These are phyloP conservation scores for Scalopus aquaticus DNA, from an alignment of 2,113 vertebrate species.

Conservation along the genomic window DNA sequence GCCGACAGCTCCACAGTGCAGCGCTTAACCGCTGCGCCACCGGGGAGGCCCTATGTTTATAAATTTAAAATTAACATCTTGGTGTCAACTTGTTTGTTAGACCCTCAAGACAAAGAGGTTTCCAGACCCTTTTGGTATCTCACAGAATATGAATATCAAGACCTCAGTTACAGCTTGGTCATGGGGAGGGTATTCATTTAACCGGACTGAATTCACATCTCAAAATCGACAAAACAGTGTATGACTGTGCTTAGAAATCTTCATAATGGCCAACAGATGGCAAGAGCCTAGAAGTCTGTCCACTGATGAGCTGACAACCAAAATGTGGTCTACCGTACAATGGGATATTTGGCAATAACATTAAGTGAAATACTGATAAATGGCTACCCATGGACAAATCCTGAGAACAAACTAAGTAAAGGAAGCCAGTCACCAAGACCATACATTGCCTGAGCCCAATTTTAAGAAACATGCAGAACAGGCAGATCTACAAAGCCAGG, in stretches of 20 bases:
- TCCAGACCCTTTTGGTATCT: neutral
- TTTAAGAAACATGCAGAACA: neutral
- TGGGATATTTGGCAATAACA: neutral
- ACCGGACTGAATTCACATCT: neutral
- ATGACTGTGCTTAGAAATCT: neutral
- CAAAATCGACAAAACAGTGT: neutral
- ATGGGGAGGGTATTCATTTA: neutral
- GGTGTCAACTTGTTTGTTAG: neutral
- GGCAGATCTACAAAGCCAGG: neutral
- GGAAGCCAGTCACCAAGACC: neutral
- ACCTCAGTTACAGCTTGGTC: neutral
- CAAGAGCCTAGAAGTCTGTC: neutral
- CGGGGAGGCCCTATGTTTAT: no score
- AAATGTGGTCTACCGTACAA: neutral
- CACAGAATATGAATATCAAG: neutral
- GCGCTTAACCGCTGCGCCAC: no score
- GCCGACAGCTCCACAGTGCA: no score
- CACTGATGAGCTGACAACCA: neutral
- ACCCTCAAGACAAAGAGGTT: neutral
- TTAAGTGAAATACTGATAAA: neutral
- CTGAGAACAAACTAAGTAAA: neutral
- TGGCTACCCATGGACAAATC: neutral
- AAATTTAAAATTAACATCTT: neutral
- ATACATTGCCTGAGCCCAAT: fast-evolving
- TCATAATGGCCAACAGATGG: neutral